These are phyloP conservation scores for Siniperca chuatsi DNA, from an alignment of 2,113 vertebrate species.

Conservation along the genomic window DNA sequence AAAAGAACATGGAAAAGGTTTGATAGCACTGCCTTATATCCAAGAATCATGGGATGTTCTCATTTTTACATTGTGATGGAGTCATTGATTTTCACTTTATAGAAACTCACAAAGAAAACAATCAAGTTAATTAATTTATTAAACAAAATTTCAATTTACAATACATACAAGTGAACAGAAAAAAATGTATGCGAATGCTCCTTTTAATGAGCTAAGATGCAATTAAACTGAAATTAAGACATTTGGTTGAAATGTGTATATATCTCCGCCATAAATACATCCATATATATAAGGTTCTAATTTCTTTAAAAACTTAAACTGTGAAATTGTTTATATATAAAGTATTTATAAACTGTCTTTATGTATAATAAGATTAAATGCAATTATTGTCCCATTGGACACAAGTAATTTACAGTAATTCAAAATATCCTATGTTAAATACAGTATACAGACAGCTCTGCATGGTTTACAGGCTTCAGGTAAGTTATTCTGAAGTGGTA, in stretches of 20 bases:
- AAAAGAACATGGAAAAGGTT: neutral
- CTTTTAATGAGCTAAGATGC: conserved; percentile 33
- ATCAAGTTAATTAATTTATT: conserved; percentile 55
- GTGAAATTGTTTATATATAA: neutral
- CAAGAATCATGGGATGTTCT: neutral
- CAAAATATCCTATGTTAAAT: neutral
- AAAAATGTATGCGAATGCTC: neutral
- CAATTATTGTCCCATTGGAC: conserved; percentile 7
- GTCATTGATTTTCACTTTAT: neutral
- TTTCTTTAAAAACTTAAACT: conserved; percentile 13
- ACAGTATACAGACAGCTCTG: conserved; percentile 32
- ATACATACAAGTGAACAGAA: conserved; percentile 47
- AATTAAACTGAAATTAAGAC: conserved; percentile 64
- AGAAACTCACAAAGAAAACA: conserved; percentile 7
- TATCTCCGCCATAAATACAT: conserved; percentile 72
- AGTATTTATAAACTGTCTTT: conserved; percentile 12
- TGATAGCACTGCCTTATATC: neutral
- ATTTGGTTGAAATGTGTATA: conserved; percentile 25
- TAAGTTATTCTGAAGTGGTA: conserved; percentile 26
- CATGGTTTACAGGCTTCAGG: conserved; percentile 13
- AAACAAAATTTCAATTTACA: conserved; percentile 41
- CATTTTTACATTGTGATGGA: neutral
- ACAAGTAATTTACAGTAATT: conserved; percentile 6
- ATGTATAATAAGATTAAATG: conserved; percentile 22
- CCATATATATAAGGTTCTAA: conserved; percentile 3